Evolutionary conservation across 2,888 invertebrate genomes (phyloP), one percentile per base, ranked within the genome.

Genomic region (Tetanocera ferruginea): DNA sequence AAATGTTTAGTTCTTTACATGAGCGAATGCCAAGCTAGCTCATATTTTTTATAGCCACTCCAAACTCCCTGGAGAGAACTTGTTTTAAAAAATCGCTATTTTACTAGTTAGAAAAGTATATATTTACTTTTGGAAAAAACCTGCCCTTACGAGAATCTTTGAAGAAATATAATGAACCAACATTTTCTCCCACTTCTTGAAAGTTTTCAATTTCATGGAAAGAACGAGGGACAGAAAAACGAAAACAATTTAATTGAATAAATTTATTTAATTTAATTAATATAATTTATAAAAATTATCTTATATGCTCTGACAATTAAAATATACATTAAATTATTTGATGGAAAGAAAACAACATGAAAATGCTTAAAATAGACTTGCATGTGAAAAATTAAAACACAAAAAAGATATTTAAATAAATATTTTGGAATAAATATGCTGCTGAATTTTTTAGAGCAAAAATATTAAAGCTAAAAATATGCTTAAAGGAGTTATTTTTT

Each of bases 231-330:
- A 52, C 3, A 52, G 14, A 11, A 60, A 60, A 9, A n/a, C 9
- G 4, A 6, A 25, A 23, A 19, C 19, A 8, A 8, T 31, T 64
- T 28, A 17, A 34, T 64, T 64, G n/a, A 64, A 64, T 64, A 31
- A 28, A 34, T 60, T 31, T 64, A 64, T 64, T 64, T 34, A 31
- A 31, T 28, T 31, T 64, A 28, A 14, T 62, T 62, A 64, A 64
- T 64, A 64, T 60, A 43, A 43, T 43, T 23, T 28, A 31, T 64
- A 64, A 31, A 62, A 64, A 64, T 64, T 64, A 64, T 34, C 64
- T 64, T 64, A n/a, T n/a, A 11, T 64, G 28, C 34, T 19, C 57
- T 19, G 64, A 64, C 64, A 64, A 64, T 64, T 31, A 34, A 28
- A 14, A 5, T 17, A 17, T 17, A 64, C 64, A 64, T 31, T 64